Evolutionary conservation across 2,113 vertebrate genomes (phyloP).

Genomic region (Axis porcinus): DNA sequence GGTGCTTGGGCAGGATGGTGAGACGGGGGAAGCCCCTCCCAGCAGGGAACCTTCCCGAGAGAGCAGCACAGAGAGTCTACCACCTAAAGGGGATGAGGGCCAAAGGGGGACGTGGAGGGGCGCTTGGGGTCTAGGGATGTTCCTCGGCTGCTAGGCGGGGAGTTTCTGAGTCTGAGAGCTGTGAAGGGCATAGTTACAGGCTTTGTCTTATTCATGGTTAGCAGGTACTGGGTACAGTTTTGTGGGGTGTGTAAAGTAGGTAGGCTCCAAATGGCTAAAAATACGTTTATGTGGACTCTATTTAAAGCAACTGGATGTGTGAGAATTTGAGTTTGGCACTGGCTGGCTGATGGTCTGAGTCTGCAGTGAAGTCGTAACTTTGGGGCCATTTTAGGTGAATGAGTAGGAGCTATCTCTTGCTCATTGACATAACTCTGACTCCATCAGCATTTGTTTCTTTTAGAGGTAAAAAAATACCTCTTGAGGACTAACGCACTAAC

Average conservation of each 20-base stretch:
- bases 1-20: not conserved
- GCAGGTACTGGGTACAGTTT: constrained; percentile 3
- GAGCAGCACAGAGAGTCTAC: not conserved
- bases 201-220: constrained; percentile 9
- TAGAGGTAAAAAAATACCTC: not conserved
- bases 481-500: not conserved
- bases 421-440: not conserved
- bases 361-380: not conserved
- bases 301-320: constrained; percentile 21
- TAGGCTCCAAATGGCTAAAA: constrained; percentile 25
- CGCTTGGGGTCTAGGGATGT: not conserved
- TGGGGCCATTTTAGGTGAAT: not conserved
- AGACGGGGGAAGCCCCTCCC: not conserved
- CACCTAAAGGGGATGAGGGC: not conserved
- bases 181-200: not conserved
- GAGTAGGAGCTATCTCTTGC: not conserved
- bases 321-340: not conserved
- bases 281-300: constrained; percentile 14
- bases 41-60: not conserved
- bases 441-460: constrained; percentile 1
- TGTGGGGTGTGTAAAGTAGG: not conserved
- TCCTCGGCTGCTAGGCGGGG: not conserved
- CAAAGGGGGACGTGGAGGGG: not conserved
- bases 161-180: not conserved
- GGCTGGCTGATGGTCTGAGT: not conserved